Percentiles rank a stretch among this genome's conserved stretches.
Conservation (phyloP, 1,140 invertebrate species). For the Caligus rogercresseyi region DNA sequence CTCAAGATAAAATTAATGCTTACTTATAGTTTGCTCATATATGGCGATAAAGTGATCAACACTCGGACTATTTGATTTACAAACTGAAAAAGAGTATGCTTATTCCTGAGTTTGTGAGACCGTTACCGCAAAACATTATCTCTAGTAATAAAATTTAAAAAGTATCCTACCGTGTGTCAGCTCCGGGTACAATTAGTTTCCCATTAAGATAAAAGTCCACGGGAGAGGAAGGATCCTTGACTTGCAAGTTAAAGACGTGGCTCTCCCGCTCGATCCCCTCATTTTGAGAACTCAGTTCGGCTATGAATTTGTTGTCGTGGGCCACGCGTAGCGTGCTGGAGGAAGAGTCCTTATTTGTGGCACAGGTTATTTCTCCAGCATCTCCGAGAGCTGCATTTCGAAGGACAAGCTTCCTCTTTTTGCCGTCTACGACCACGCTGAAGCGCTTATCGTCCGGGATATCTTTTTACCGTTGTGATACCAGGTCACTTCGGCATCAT, state of each 20-base stretch:
- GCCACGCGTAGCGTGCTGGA: constrained; percentile 66
- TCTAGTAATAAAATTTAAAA: too few species aligned
- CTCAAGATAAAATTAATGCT: too few species aligned
- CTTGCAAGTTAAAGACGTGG: constrained; percentile 69
- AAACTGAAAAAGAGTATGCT: too few species aligned
- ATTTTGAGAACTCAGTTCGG: constrained; percentile 75
- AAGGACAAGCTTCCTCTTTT: constrained; percentile 75
- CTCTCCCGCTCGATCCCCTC: constrained; percentile 74
- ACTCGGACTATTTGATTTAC: too few species aligned
- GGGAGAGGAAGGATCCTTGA: constrained; percentile 82
- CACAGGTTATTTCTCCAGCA: constrained; percentile 72
- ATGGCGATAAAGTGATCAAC: too few species aligned
- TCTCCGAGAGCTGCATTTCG: constrained; percentile 82
- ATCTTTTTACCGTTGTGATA: constrained; percentile 21
- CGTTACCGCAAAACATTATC: too few species aligned
- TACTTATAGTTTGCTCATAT: too few species aligned
- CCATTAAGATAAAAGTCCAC: constrained; percentile 36
- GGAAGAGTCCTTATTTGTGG: constrained; percentile 77
- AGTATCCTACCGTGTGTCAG: neutral
- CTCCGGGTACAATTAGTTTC: neutral
- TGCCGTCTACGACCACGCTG: constrained; percentile 45
- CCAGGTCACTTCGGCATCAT: constrained; percentile 15
- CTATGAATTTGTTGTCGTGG: constrained; percentile 73
- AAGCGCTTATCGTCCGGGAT: constrained; percentile 12
- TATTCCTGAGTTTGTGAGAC: too few species aligned